Percentiles rank a stretch among this genome's conserved stretches.
Conservation (phyloP, 1,140 invertebrate genomes). For the Caerostris extrusa region DNA sequence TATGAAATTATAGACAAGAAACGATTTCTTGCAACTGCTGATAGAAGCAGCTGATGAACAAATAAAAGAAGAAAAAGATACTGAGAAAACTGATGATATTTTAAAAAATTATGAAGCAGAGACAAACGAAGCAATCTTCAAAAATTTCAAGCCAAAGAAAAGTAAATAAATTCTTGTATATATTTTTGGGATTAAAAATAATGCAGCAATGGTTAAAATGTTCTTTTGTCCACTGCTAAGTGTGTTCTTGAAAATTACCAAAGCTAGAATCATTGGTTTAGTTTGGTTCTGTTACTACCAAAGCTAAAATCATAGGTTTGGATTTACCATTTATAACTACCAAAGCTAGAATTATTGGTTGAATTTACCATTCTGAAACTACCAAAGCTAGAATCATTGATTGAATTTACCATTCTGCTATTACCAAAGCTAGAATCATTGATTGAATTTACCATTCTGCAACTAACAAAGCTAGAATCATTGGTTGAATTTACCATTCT, state of each 20-base stretch:
- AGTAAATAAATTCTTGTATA: not conserved
- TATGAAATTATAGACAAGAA: slow-evolving; percentile 11
- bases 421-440: not conserved
- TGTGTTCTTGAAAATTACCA: no score
- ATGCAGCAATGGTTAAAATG: no score
- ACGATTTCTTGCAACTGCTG: slow-evolving; percentile 73
- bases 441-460: no score
- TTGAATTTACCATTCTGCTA: not conserved
- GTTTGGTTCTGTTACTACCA: not conserved
- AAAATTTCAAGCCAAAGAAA: not conserved
- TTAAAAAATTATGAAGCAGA: slow-evolving; percentile 39
- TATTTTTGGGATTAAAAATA: not conserved
- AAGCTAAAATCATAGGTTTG: not conserved
- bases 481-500: not conserved
- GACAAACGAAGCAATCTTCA: not conserved
- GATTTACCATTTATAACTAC: not conserved
- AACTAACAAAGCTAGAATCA: no score
- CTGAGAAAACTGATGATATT: slow-evolving; percentile 37
- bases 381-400: no score
- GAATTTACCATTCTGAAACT: no score
- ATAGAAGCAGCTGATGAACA: slow-evolving; percentile 60
- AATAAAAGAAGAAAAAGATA: slow-evolving; percentile 13
- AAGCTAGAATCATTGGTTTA: no score
- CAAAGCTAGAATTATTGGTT: no score
- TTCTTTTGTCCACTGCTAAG: no score